phyloP scores from a whole-genome alignment of 2,888 invertebrate genomes.

The Schizaphis graminum region DNA sequence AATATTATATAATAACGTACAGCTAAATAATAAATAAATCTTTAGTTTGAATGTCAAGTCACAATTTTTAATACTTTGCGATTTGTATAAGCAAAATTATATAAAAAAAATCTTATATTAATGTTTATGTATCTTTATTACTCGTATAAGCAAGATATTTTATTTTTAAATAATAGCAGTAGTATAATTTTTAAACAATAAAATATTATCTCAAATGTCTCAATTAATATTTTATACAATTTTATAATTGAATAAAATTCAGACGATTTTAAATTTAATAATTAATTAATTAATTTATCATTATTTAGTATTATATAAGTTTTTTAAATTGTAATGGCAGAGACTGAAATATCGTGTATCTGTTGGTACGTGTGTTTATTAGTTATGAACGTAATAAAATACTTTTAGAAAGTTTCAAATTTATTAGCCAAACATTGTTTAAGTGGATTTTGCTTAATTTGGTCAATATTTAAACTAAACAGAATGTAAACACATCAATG shows the following conservation, averaged over 20 bases:
- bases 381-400: not conserved
- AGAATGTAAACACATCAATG: not conserved
- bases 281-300: not conserved
- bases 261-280: not conserved
- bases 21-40: not conserved
- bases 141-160: not conserved
- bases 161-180: not conserved
- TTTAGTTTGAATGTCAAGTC: not conserved
- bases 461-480: not conserved
- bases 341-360: not conserved
- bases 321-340: not conserved
- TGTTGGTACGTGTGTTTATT: not conserved
- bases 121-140: not conserved
- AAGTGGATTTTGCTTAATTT: not conserved
- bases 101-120: not conserved
- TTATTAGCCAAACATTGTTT: not conserved
- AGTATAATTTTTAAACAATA: not conserved
- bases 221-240: not conserved
- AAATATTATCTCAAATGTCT: not conserved
- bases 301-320: not conserved
- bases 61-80: not conserved
- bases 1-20: not conserved
- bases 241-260: not conserved
- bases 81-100: not conserved
- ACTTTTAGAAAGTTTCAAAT: slow-evolving; percentile 11